A percentile compares a stretch with the other conserved stretches of the same genome.
These are phyloP conservation scores for Sinocyclocheilus grahami DNA, from an alignment of 2,113 vertebrate genomes.

Conservation along the genomic window DNA sequence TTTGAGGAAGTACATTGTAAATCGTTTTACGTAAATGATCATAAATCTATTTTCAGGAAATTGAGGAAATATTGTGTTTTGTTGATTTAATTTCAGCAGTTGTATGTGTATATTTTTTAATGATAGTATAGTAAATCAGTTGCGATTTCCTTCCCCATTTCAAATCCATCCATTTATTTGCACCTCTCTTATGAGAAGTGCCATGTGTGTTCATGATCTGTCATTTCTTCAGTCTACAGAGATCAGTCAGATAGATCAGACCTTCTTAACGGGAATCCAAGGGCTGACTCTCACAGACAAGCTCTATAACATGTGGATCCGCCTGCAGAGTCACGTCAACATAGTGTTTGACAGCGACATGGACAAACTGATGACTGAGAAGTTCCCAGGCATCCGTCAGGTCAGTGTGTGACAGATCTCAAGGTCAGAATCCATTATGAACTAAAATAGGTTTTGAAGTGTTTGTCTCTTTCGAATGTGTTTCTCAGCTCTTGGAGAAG, in stretches of 20 bases:
- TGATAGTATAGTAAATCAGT: background rate
- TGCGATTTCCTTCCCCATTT: background rate
- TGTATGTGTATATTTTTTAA: background rate
- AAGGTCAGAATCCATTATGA: background rate
- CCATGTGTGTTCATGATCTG: background rate
- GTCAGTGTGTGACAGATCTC: conserved; percentile 63
- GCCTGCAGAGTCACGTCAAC: conserved; percentile 91
- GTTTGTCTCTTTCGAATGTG: background rate
- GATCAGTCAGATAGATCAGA: conserved; percentile 70
- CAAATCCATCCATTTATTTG: too few species aligned
- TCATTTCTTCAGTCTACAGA: conserved; percentile 25
- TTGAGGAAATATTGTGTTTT: background rate
- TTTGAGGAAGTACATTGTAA: background rate
- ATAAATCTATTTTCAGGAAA: background rate
- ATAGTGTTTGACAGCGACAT: conserved; percentile 96
- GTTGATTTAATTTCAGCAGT: background rate
- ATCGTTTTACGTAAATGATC: background rate
- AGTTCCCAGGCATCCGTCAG: conserved; percentile 95
- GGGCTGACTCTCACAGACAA: conserved; percentile 86
- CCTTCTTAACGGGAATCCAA: conserved; percentile 73
- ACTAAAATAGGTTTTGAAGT: background rate
- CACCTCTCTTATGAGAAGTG: background rate
- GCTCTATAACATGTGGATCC: conserved; percentile 90
- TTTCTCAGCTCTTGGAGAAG: conserved; percentile 88
- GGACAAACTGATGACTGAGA: conserved; percentile 91